Conservation (phyloP, 2,888 invertebrate genomes). For the Octonoba sinensis region DNA sequence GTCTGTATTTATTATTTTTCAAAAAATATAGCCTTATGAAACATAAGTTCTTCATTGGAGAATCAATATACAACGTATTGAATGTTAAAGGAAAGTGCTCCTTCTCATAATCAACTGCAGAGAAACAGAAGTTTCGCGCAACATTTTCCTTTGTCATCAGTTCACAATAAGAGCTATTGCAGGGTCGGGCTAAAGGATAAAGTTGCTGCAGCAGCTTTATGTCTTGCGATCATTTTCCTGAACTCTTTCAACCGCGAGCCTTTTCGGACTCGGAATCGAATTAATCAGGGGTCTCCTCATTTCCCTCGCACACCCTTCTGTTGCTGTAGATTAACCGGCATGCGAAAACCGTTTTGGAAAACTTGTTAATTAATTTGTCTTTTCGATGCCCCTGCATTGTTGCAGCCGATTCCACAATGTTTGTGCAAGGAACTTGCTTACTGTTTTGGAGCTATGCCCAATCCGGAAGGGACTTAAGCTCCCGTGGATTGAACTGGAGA, state of each 20-base stretch:
- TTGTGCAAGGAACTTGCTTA: slow-evolving; percentile 23
- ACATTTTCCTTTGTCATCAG: too few species aligned
- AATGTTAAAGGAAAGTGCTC: too few species aligned
- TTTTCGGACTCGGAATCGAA: slow-evolving; percentile 41
- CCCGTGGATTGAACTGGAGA: slow-evolving; percentile 25
- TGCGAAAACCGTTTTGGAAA: slow-evolving; percentile 34
- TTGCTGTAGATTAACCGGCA: slow-evolving; percentile 15
- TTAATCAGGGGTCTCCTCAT: slow-evolving; percentile 44
- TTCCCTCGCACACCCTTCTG: slow-evolving; percentile 3
- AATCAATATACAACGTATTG: too few species aligned
- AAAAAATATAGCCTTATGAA: too few species aligned
- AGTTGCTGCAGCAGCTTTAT: slow-evolving; percentile 4
- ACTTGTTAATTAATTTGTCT: slow-evolving; percentile 64
- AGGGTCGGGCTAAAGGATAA: background rate
- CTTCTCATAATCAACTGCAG: too few species aligned
- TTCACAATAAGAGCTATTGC: background rate
- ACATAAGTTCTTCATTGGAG: too few species aligned
- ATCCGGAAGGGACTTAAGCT: slow-evolving; percentile 22
- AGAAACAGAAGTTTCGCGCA: too few species aligned
- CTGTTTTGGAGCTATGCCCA: background rate
- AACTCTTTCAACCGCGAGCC: slow-evolving; percentile 35
- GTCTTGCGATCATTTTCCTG: background rate
- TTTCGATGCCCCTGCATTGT: slow-evolving; percentile 42
- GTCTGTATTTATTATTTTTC: too few species aligned
- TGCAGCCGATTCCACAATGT: slow-evolving; percentile 35